Percentiles rank a stretch among this genome's conserved stretches.
Conservation (phyloP, 2,888 invertebrate genomes). For the Clusia tigrina region DNA sequence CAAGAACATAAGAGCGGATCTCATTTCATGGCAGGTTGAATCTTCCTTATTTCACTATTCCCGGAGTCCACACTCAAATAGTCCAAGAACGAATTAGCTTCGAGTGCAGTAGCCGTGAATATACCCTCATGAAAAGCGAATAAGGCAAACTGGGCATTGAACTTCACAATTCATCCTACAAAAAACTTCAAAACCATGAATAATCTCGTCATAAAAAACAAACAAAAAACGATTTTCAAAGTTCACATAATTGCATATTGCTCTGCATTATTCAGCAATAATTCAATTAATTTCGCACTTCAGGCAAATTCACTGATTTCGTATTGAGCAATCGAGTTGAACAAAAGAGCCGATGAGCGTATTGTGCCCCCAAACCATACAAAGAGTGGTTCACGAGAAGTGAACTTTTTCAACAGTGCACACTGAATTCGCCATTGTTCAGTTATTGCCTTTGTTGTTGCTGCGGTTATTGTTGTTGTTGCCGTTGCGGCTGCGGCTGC, state of each 20-base stretch:
- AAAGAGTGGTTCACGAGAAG: no score
- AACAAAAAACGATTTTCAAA: not conserved
- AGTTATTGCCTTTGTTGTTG: not conserved
- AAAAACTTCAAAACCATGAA: no score
- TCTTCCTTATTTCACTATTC: no score
- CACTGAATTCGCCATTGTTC: not conserved
- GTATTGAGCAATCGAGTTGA: not conserved
- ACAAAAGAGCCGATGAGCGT: not conserved
- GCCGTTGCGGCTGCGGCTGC: not conserved
- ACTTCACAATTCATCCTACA: no score
- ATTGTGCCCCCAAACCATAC: not conserved
- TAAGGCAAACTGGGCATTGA: no score
- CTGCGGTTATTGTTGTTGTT: not conserved
- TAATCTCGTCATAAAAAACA: not conserved
- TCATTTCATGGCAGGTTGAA: no score
- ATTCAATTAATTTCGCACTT: slow-evolving; percentile 2
- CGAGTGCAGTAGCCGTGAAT: no score
- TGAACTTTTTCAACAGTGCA: not conserved
- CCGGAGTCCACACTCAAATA: no score
- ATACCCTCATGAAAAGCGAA: no score
- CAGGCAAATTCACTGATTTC: slow-evolving; percentile 5
- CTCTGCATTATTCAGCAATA: not conserved
- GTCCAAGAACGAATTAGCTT: no score
- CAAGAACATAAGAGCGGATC: no score
- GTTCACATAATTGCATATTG: not conserved